phyloP scores from a whole-genome alignment of 2,797 vertebrate genomes.

The Falco rusticolus region DNA sequence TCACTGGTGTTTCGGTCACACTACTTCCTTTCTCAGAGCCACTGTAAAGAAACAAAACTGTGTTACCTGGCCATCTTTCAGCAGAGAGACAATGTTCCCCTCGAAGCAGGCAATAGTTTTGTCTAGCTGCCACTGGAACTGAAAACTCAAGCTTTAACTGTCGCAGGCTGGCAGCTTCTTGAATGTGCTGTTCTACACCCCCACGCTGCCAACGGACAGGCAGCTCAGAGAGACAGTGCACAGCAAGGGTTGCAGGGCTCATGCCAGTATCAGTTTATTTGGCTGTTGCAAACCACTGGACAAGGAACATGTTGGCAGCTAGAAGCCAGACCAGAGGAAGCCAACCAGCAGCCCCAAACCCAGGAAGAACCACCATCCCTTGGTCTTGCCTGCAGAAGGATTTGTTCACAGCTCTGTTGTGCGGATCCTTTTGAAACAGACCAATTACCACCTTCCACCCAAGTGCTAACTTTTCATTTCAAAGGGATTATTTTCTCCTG shows the following conservation, averaged over 20 bases:
- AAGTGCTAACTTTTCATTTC: conserved; percentile 32
- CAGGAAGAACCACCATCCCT: not conserved
- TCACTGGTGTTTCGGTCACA: conserved; percentile 78
- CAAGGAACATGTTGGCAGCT: not conserved
- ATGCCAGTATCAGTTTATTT: not conserved
- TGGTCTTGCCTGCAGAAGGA: not conserved
- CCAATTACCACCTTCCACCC: conserved; percentile 3
- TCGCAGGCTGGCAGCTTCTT: not conserved
- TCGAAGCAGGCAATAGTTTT: not conserved
- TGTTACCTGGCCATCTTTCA: not conserved
- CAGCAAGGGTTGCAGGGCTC: not conserved
- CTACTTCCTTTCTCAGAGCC: conserved; percentile 91
- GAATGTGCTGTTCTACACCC: not conserved
- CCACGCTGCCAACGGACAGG: not conserved
- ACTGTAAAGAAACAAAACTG: conserved; percentile 76
- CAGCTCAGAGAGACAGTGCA: not conserved
- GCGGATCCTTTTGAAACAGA: not conserved
- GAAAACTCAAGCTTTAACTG: not conserved
- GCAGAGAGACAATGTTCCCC: not conserved
- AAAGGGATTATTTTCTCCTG: not conserved
- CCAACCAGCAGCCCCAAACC: not conserved
- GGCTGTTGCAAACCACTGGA: not conserved
- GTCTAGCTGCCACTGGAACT: not conserved
- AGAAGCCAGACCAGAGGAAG: not conserved
- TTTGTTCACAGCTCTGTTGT: not conserved